Evolutionary conservation across 1,140 invertebrate genomes (phyloP), one percentile per base, ranked within the genome.

Genomic region (Eueides isabella): DNA sequence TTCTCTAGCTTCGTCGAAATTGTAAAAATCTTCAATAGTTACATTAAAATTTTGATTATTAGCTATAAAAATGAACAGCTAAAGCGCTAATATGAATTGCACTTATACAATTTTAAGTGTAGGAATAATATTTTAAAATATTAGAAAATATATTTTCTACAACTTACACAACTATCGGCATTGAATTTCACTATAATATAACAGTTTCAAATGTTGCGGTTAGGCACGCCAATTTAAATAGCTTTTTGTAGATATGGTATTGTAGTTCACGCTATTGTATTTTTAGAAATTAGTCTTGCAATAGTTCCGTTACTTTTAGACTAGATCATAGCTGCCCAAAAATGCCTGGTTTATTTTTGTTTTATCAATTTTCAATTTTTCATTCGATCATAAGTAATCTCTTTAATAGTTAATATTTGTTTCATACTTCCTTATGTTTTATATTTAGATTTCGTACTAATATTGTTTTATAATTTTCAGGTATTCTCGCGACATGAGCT

Each of bases 401-500:
- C 5, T n/a, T n/a, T 12, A 12, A 55, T 0, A 55, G 19, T 3
- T 23, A 5, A 55, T 55, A 12, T 55, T 23, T 23, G 2, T 55
- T 11, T 55, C n/a, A 11, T 55, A 55, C 7, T 4, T 23, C 9
- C 19, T 26, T 55, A 55, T 4, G n/a, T 9, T 11, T 44, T 4
- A 4, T 11, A 6, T 55, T 3, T 12, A 2, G 26, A 23, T 55
- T 55, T 55, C 26, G 48, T 55, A 62, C 30, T 44, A n/a, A 19
- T 44, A 44, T 2, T 1, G 6, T 44, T 44, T 44, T 44, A 5
- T 35, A 16, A 11, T 61, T 93, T 94, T 74, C 92, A 95, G 94
- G 91, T 93, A 69, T 94, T 95, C 74, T 89, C 93, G 64, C 87
- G 91, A 33, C 85, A 92, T 76, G 94, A 95, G 78, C 86, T 95